A percentile compares a stretch with the other conserved stretches of the same genome.
Conservation (phyloP, 2,888 invertebrate genomes). For the Pterostichus niger region DNA sequence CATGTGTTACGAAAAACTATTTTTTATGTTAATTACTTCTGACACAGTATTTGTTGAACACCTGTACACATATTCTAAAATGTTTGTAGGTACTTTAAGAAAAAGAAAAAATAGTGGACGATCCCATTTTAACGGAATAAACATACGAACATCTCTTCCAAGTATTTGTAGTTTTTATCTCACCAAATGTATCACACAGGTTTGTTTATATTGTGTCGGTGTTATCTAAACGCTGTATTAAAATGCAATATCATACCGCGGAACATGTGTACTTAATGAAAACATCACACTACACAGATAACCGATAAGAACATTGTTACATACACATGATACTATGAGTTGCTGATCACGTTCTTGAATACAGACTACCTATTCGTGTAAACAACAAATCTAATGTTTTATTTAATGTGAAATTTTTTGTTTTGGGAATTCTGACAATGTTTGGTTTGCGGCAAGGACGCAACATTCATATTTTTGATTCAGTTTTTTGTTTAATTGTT, state of each 20-base stretch:
- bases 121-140: too few species aligned
- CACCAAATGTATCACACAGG: too few species aligned
- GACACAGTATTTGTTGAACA: too few species aligned
- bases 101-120: too few species aligned
- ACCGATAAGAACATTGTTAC: slow-evolving; percentile 35
- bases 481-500: slow-evolving; percentile 39
- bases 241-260: slow-evolving; percentile 33
- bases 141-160: too few species aligned
- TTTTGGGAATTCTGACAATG: slow-evolving; percentile 22
- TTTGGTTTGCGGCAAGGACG: slow-evolving; percentile 44
- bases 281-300: slow-evolving; percentile 18
- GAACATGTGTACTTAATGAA: slow-evolving; percentile 44
- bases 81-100: too few species aligned
- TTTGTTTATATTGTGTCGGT: slow-evolving; percentile 18
- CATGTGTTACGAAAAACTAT: too few species aligned
- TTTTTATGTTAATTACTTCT: too few species aligned
- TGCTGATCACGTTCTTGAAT: neutral
- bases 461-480: slow-evolving; percentile 52
- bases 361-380: neutral
- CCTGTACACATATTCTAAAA: too few species aligned
- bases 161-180: too few species aligned
- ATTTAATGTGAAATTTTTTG: slow-evolving; percentile 33
- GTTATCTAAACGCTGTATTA: slow-evolving; percentile 39
- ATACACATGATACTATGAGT: neutral
- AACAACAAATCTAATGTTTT: slow-evolving; percentile 27